Conservation (phyloP, 2,888 invertebrate genomes). For the Cephus sareptanus region DNA sequence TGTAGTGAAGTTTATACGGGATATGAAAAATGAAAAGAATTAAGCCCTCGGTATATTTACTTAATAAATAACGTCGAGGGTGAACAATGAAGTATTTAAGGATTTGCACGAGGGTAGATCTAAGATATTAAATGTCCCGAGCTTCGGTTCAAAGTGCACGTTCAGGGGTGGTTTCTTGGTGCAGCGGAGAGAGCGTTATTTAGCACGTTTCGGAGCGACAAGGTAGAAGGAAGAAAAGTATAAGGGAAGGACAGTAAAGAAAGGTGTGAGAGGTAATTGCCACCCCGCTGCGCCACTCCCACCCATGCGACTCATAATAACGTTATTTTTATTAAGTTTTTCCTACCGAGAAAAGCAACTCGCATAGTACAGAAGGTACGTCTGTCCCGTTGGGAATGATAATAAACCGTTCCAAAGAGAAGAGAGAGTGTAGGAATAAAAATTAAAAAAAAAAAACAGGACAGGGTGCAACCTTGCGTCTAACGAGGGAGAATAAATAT, state of each 20-base stretch:
- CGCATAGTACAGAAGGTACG: slow-evolving; percentile 25
- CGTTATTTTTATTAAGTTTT: slow-evolving; percentile 50
- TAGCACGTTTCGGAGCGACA: slow-evolving; percentile 12
- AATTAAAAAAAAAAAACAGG: not conserved
- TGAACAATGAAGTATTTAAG: slow-evolving; percentile 3
- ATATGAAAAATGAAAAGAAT: not conserved
- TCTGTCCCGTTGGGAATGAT: slow-evolving; percentile 21
- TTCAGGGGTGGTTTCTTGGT: slow-evolving; percentile 20
- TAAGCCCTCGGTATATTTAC: not conserved
- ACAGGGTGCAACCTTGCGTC: not conserved
- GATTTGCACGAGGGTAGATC: slow-evolving; percentile 10
- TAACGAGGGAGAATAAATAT: not conserved
- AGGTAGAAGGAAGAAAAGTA: not conserved
- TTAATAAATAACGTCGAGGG: not conserved
- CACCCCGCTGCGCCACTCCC: slow-evolving; percentile 21
- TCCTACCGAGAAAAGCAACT: slow-evolving; percentile 29
- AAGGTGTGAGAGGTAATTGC: slow-evolving; percentile 36
- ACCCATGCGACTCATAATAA: slow-evolving; percentile 30
- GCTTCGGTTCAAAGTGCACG: not conserved
- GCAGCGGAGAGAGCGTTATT: slow-evolving; percentile 31
- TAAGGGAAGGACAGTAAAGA: not conserved
- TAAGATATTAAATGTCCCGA: slow-evolving; percentile 27
- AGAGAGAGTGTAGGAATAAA: not conserved
- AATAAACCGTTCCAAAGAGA: slow-evolving; percentile 30
- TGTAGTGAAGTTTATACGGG: not conserved